Evolutionary conservation across 23 tunicate species (phyloP).

Genomic region (Trididemnum miniatum): DNA sequence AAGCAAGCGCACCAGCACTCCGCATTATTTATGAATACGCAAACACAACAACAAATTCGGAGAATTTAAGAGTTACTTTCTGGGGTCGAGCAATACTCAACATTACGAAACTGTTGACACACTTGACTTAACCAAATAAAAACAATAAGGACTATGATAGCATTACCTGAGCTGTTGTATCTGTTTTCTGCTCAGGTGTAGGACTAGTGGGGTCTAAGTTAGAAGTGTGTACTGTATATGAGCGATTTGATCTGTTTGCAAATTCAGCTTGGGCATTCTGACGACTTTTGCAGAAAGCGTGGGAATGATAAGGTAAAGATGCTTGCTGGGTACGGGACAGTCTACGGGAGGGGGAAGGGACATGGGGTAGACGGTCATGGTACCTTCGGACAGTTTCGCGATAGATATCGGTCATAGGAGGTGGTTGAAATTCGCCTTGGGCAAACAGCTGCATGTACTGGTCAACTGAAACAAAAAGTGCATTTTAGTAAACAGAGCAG

Average conservation of each 20-base stretch:
- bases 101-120: too few relatives aligned
- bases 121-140: too few relatives aligned
- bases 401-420: conserved; percentile 75
- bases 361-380: background rate
- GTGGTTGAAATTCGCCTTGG: conserved; percentile 73
- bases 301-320: background rate
- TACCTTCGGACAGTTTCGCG: conserved; percentile 78
- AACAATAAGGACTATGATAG: too few relatives aligned
- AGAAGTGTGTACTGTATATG: conserved; percentile 6
- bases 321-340: conserved; percentile 11
- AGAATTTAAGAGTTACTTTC: too few relatives aligned
- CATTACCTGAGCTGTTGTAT: too few relatives aligned
- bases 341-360: background rate
- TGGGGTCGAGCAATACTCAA: too few relatives aligned
- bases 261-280: background rate
- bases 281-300: background rate
- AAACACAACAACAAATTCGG: too few relatives aligned
- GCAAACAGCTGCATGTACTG: conserved; percentile 81
- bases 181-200: too few relatives aligned
- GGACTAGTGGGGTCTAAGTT: too few relatives aligned
- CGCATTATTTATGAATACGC: too few relatives aligned
- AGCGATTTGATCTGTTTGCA: background rate
- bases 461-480: conserved; percentile 66
- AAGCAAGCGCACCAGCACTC: too few relatives aligned
- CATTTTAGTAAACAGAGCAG: too few relatives aligned